phyloP scores from a whole-genome alignment of 1,140 invertebrate species.

The Triops cancriformis region DNA sequence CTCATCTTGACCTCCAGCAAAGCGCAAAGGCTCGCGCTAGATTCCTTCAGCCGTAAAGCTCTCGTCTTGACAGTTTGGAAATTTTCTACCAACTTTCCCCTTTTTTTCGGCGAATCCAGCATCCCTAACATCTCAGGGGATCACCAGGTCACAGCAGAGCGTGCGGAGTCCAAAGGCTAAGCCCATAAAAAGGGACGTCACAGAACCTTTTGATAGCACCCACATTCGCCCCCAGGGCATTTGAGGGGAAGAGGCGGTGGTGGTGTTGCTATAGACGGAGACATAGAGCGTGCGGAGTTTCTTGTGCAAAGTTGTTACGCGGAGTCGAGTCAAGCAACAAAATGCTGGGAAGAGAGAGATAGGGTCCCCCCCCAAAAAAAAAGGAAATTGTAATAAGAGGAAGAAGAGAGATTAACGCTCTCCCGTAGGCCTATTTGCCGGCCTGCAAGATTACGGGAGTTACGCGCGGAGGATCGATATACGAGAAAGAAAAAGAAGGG shows the following conservation, averaged over 20 bases:
- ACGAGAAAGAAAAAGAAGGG: not conserved
- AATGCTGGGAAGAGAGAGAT: not conserved
- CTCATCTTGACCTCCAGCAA: too few relatives aligned
- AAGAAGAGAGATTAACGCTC: not conserved
- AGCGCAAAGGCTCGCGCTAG: too few relatives aligned
- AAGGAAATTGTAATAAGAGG: not conserved
- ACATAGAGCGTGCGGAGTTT: too few relatives aligned
- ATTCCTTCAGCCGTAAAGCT: too few relatives aligned
- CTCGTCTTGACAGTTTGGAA: too few relatives aligned
- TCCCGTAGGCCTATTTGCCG: slow-evolving; percentile 1
- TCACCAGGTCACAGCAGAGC: not conserved
- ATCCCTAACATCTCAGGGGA: not conserved
- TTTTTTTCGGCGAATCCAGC: not conserved
- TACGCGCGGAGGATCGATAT: not conserved
- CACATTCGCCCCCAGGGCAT: not conserved
- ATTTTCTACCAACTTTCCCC: not conserved
- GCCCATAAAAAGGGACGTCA: not conserved
- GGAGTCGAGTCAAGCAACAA: not conserved
- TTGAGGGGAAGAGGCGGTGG: too few relatives aligned
- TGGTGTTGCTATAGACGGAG: too few relatives aligned
- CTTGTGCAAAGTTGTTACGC: too few relatives aligned
- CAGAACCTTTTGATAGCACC: not conserved
- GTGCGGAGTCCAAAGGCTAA: not conserved
- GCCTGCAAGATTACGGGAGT: not conserved
- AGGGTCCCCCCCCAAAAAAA: not conserved